Evolutionary conservation across 2,888 invertebrate species (phyloP).

Genomic region (Sarcophaga variegata): DNA sequence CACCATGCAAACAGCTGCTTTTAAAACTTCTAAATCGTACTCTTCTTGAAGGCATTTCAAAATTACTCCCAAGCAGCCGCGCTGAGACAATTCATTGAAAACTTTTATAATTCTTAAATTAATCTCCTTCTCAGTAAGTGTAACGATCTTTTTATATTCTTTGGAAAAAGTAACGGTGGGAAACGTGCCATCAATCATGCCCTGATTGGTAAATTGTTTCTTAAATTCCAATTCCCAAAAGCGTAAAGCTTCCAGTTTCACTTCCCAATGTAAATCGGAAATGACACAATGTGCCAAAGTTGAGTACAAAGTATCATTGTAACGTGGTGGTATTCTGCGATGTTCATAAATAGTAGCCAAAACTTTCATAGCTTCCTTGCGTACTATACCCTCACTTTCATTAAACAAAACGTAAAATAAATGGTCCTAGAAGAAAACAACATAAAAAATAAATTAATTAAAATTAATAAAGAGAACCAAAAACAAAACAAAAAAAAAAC

Average conservation of each 20-base stretch:
- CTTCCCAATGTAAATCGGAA: slow-evolving; percentile 91
- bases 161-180: slow-evolving; percentile 91
- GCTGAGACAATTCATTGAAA: slow-evolving; percentile 86
- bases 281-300: slow-evolving; percentile 87
- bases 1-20: slow-evolving; percentile 84
- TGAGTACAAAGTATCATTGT: slow-evolving; percentile 84
- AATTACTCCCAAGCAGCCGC: slow-evolving; percentile 88
- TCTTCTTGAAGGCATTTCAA: slow-evolving; percentile 86
- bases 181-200: slow-evolving; percentile 92
- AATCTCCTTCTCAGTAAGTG: slow-evolving; percentile 85
- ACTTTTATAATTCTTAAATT: slow-evolving; percentile 85
- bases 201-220: slow-evolving; percentile 87
- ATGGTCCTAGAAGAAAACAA: slow-evolving; percentile 81
- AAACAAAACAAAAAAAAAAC: neutral
- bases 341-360: slow-evolving; percentile 87
- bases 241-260: slow-evolving; percentile 87
- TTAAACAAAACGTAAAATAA: slow-evolving; percentile 84
- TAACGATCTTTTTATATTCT: slow-evolving; percentile 89
- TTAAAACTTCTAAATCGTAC: slow-evolving; percentile 88
- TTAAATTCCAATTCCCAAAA: slow-evolving; percentile 89
- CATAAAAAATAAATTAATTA: slow-evolving; percentile 42
- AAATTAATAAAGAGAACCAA: neutral
- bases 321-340: slow-evolving; percentile 84
- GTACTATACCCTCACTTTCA: slow-evolving; percentile 90
- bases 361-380: slow-evolving; percentile 87